Base-by-base conservation (phyloP, 1,140 invertebrate species). In the Pristionchus pacificus region DNA sequence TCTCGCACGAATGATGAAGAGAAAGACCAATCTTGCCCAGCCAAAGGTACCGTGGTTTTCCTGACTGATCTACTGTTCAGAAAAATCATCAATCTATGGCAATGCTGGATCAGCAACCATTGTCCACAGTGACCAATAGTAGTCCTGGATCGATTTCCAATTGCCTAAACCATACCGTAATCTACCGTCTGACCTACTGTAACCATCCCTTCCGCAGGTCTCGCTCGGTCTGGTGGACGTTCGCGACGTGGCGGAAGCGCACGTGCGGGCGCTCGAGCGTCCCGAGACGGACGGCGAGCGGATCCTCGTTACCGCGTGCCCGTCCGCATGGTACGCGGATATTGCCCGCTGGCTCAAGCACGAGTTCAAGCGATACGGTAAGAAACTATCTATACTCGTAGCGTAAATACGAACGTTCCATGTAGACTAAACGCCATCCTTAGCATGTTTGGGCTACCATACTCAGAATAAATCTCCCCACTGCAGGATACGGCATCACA, bases 161-260 rank as follows among this genome's bases (percentile, higher is more conserved):
- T 38, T 60, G 27, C 70, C 64, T 28, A 31, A 25, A 25, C 10
- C 2, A 55, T 2, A n/a, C 27, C 31, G 14, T 77, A 64, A 19
- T 29, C 27, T 10, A n/a, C 27, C 15, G 33, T 10, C 60, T 25
- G 28, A 29, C 55, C 14, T 14, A 57, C 55, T 14, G n/a, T 14
- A 57, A 57, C 14, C n/a, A 14, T n/a, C n/a, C 14, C 55, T 14
- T 57, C 14, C 55, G n/a, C 3, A 60, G 60, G 25, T 28, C 19
- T 29, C 24, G 24, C 75, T 88, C 31, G 76, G 84, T 1, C 71
- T 87, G 24, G 85, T 87, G 66, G 88, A 88, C 78, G 88, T 88
- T 2, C 80, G 88, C 33, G 88, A 88, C 79, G 88, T 88, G 10
- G 88, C 88, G 3, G 55, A 76, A 33, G 88, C 87, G 14, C 88